Evolutionary conservation across 2,888 invertebrate species (phyloP).

Genomic region (Automeris io): DNA sequence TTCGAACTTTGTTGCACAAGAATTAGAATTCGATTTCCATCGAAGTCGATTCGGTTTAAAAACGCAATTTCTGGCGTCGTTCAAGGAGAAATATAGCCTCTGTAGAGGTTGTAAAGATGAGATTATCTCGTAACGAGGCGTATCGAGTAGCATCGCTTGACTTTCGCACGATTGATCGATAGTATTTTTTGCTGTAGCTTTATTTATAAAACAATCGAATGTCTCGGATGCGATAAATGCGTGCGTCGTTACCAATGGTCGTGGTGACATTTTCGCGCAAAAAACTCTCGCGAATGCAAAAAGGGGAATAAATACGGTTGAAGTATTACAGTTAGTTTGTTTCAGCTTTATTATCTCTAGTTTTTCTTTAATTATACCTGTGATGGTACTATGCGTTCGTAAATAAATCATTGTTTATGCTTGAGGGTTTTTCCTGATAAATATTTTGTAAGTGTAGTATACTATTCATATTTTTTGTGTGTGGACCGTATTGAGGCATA

Average conservation of each 20-base stretch:
- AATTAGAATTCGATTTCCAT: conserved; percentile 30
- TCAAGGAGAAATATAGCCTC: conserved; percentile 28
- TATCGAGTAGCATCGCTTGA: conserved; percentile 62
- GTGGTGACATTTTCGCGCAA: conserved; percentile 32
- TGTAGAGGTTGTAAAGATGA: conserved; percentile 20
- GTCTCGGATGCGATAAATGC: conserved; percentile 62
- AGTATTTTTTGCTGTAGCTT: conserved; percentile 72
- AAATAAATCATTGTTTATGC: background rate
- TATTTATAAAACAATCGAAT: conserved; percentile 77
- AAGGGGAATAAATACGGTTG: conserved; percentile 12
- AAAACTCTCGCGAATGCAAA: conserved; percentile 18
- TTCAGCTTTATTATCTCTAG: conserved; percentile 5
- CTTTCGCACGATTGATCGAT: conserved; percentile 77
- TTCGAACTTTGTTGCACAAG: conserved; percentile 22
- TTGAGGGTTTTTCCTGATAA: background rate
- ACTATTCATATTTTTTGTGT: background rate
- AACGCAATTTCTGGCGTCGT: conserved; percentile 26
- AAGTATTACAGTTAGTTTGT: conserved; percentile 7
- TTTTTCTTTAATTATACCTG: conserved; percentile 5
- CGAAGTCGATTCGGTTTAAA: conserved; percentile 12
- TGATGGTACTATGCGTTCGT: conserved; percentile 1
- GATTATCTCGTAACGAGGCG: conserved; percentile 24
- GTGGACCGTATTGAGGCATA: too few species aligned
- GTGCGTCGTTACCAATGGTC: conserved; percentile 57
- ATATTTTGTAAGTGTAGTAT: too few species aligned